phyloP scores from a whole-genome alignment of 1,140 invertebrate species.

The Spodoptera frugiperda region DNA sequence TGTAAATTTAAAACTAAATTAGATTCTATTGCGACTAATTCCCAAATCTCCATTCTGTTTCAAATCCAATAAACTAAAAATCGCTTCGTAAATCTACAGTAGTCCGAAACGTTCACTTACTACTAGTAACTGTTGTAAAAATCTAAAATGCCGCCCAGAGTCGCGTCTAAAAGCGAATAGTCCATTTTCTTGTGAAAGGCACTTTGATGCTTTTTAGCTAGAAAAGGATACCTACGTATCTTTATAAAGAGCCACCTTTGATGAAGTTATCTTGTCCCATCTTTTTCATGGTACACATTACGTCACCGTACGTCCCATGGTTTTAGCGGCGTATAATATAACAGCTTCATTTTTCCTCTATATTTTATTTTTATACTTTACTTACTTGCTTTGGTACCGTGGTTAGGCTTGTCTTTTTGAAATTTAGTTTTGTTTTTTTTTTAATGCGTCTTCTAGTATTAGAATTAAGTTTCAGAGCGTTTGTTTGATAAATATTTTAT shows the following conservation, averaged over 20 bases:
- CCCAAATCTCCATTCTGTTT: too few species aligned
- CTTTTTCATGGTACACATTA: slow-evolving; percentile 50
- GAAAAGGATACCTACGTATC: slow-evolving; percentile 53
- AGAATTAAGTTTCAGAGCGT: too few species aligned
- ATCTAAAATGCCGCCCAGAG: slow-evolving; percentile 37
- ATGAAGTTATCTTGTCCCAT: slow-evolving; percentile 57
- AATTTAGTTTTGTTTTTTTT: too few species aligned
- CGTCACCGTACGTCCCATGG: neutral
- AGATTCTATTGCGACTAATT: too few species aligned
- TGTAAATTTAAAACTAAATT: too few species aligned
- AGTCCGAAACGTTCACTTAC: slow-evolving; percentile 22
- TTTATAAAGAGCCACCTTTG: slow-evolving; percentile 61
- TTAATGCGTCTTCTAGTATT: too few species aligned
- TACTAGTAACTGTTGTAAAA: slow-evolving; percentile 29
- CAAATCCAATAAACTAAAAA: too few species aligned
- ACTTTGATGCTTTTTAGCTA: slow-evolving; percentile 50
- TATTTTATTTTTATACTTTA: slow-evolving; percentile 12
- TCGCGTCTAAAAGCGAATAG: slow-evolving; percentile 37
- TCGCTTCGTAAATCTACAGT: slow-evolving; percentile 18
- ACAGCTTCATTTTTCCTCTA: slow-evolving; percentile 8
- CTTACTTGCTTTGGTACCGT: too few species aligned
- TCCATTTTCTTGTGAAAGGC: slow-evolving; percentile 57
- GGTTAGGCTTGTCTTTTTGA: too few species aligned
- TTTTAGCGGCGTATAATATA: slow-evolving; percentile 18
- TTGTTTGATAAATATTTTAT: too few species aligned